Evolutionary conservation across 2,797 vertebrate genomes (phyloP).

Genomic region (Poeciliopsis turneri): DNA sequence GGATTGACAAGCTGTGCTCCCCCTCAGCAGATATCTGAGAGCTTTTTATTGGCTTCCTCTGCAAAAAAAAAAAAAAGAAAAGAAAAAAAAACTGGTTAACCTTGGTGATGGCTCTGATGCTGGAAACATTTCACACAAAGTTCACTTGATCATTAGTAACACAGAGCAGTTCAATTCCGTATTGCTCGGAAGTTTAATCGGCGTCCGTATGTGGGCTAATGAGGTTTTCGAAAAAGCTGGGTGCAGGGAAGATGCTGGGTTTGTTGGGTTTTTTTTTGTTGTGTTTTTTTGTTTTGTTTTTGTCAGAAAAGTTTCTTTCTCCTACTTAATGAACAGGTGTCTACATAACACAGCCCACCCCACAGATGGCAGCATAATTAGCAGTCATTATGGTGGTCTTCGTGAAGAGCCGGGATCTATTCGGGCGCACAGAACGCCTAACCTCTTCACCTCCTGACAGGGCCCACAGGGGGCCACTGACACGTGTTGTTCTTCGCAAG

Average conservation of each 20-base stretch:
- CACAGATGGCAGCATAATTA: conserved; percentile 83
- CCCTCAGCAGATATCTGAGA: conserved; percentile 82
- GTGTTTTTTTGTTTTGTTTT: background rate
- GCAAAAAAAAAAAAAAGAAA: conserved; percentile 55
- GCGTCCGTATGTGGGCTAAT: conserved; percentile 50
- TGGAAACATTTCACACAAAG: conserved; percentile 79
- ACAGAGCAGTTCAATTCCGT: conserved; percentile 58
- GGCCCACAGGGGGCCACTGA: conserved; percentile 69
- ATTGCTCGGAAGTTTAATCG: conserved; percentile 59
- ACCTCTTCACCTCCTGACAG: conserved; percentile 81
- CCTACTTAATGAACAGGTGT: conserved; percentile 83
- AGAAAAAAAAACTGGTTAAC: conserved; percentile 69
- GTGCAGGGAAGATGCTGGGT: conserved; percentile 19
- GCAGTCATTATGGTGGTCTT: conserved; percentile 82
- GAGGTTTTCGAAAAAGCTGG: conserved; percentile 13
- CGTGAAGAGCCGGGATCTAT: conserved; percentile 72
- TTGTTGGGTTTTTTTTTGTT: background rate
- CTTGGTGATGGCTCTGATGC: conserved; percentile 76
- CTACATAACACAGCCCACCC: conserved; percentile 82
- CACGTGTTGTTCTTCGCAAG: conserved; percentile 77
- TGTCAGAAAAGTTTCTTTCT: conserved; percentile 68
- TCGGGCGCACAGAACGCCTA: conserved; percentile 75
- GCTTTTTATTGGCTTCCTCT: conserved; percentile 78
- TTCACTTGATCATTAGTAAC: conserved; percentile 73
- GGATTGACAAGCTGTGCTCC: conserved; percentile 82